Base-by-base conservation (phyloP, 2,888 invertebrate species). In the Pyralis farinalis region DNA sequence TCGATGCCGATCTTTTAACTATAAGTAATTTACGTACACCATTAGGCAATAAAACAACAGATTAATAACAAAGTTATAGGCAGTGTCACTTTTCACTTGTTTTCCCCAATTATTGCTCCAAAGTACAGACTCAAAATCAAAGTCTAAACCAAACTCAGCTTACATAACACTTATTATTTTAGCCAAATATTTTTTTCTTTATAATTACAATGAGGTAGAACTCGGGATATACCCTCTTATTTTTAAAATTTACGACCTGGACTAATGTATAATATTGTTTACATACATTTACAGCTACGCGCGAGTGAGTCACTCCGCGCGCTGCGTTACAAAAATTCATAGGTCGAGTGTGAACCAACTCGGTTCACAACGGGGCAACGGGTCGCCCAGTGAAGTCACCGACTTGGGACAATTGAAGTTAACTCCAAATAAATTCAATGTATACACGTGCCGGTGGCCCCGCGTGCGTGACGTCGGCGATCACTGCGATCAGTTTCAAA, bases 181-280 rank as follows among this genome's bases (percentile, higher is more conserved):
- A 84, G 81, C 79, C 80, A 79, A 86, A 81, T 77, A 68, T 58
- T 49, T 69, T 67, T 60, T 55, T 54, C 64, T 64, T 39, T 39
- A 39, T 84, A 86, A 84, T 65, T 86, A 87, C 85, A 88, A 82
- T 86, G 87, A 88, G 87, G 87, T 86, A 88, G 87, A 82, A 78
- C 67, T 61, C 52, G 82, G 84, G 84, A 65, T 57, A 47, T 52
- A 52, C 62, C 74, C 78, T 79, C 66, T 76, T 56, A 50, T 46
- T 68, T 70, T 60, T 63, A 69, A 75, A 75, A 78, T 80, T 72
- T 73, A 77, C 74, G 73, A 76, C 74, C 76, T 65, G 67, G 56
- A 69, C 62, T 57, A 48, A 59, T 55, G 32, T 33, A 38, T 22
- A 22, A 32, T 21, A 12, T 32, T 25, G 12, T 12, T 30, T 21